These are phyloP conservation scores for Bergia sp. DNA, from an alignment of 92 coral and sea anemone genomes.

Conservation along the genomic window DNA sequence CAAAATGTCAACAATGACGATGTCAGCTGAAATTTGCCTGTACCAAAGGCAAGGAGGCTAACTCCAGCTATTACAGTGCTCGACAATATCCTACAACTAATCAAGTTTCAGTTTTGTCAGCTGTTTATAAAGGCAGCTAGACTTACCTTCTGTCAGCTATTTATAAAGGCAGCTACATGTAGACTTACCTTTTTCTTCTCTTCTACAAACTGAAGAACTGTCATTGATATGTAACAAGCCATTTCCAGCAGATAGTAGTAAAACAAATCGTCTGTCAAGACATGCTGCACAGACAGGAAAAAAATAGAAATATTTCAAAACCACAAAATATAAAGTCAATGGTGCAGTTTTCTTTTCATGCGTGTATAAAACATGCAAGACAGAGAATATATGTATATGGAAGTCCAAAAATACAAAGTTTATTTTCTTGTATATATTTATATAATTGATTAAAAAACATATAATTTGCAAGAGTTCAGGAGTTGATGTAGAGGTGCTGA, in stretches of 20 bases:
- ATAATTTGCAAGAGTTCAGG: too few relatives aligned
- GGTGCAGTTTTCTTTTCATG: neutral
- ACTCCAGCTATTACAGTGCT: too few relatives aligned
- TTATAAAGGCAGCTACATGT: neutral
- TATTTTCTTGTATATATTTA: too few relatives aligned
- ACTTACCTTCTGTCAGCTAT: slow-evolving; percentile 32
- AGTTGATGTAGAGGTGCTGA: too few relatives aligned
- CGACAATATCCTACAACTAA: too few relatives aligned
- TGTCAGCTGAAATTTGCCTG: too few relatives aligned
- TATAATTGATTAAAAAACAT: too few relatives aligned
- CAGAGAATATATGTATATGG: too few relatives aligned
- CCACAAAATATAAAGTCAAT: neutral
- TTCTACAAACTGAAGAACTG: slow-evolving; percentile 72
- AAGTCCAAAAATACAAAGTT: too few relatives aligned
- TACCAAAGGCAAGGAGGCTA: too few relatives aligned
- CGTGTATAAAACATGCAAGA: neutral
- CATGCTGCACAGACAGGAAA: slow-evolving; percentile 39
- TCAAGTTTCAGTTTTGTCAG: too few relatives aligned
- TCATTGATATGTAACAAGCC: slow-evolving; percentile 67
- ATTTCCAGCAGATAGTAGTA: slow-evolving; percentile 66
- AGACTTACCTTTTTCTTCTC: slow-evolving; percentile 66
- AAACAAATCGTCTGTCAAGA: slow-evolving; percentile 60
- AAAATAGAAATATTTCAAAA: neutral
- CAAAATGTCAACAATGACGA: too few relatives aligned
- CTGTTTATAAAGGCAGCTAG: neutral